Evolutionary conservation across 2,888 invertebrate species (phyloP), one percentile per base, ranked within the genome.

Genomic region (Cantharis lateralis): DNA sequence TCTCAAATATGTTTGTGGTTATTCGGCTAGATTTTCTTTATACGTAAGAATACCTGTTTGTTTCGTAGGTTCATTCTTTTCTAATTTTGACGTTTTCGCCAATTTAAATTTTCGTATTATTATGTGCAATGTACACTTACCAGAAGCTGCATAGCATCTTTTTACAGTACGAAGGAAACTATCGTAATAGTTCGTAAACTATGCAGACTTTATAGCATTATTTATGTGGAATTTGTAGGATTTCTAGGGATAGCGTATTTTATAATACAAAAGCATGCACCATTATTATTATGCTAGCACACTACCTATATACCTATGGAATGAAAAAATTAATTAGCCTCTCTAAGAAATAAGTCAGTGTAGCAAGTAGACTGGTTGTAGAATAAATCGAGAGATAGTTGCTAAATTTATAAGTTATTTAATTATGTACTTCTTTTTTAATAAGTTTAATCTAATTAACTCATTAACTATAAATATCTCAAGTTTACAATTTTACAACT

Each of bases 11-110:
- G 80, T 80, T 79, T 78, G 75, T 71, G 80, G 79, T 68, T 77
- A 78, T 77, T 78, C 72, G 68, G 75, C 75, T 78, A 78, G 81
- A 80, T 80, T 80, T 80, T 78, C 77, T 77, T 77, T 77, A 78
- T 72, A 64, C 62, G 71, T 70, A 63, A 64, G 68, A 63, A 70
- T 66, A 66, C 24, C 16, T 15, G 64, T 66, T 66, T 66, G 64
- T 66, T 66, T 66, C 64, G 13, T 20, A 64, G 7, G 0, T 13
- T n/a, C 13, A 32, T 32, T 32, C n/a, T n/a, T n/a, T 48, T 48
- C 48, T 48, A 48, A 48, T 48, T n/a, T 48, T 48, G 7, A n/a
- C 48, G n/a, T n/a, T 48, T 48, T 48, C 7, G n/a, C 5, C 48
- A n/a, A n/a, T 48, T n/a, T 9, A 48, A 48, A 48, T 48, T 7